Conservation (phyloP, 2,113 vertebrate genomes). For the Corythoichthys haematopterus region DNA sequence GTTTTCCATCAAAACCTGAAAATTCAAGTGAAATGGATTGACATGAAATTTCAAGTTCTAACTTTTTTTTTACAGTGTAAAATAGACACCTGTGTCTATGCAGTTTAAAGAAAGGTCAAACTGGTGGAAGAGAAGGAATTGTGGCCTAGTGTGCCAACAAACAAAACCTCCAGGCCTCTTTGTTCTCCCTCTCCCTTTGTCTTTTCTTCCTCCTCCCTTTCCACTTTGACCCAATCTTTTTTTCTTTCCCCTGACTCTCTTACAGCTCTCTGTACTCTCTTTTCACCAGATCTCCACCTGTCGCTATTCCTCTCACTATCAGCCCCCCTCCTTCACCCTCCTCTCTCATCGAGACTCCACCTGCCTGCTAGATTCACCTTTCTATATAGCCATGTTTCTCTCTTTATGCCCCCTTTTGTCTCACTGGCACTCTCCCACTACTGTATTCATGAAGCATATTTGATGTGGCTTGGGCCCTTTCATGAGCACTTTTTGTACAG, state of each 20-base stretch:
- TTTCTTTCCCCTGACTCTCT: constrained; percentile 21
- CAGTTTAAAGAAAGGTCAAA: constrained; percentile 56
- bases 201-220: constrained; percentile 61
- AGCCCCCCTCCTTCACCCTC: constrained; percentile 38
- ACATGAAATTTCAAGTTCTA: no score
- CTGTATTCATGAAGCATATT: constrained; percentile 53
- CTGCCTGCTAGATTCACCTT: constrained; percentile 63
- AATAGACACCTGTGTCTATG: constrained; percentile 66
- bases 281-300: constrained; percentile 59
- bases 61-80: neutral
- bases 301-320: constrained; percentile 54
- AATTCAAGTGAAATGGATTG: no score
- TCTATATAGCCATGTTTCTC: constrained; percentile 33
- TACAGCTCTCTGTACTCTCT: constrained; percentile 52
- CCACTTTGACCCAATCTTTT: constrained; percentile 63
- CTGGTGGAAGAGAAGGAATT: constrained; percentile 61
- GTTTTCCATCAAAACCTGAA: no score
- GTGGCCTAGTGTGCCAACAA: constrained; percentile 70
- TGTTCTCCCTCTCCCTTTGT: constrained; percentile 65
- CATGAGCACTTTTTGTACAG: constrained; percentile 51
- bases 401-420: constrained; percentile 32
- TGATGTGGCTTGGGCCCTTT: constrained; percentile 49
- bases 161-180: constrained; percentile 70
- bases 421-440: constrained; percentile 42
- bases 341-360: constrained; percentile 53